Percentiles rank a stretch among this genome's conserved stretches.
Evolutionary conservation across 2,113 vertebrate species (phyloP).

Genomic region (Colinus virginianus): DNA sequence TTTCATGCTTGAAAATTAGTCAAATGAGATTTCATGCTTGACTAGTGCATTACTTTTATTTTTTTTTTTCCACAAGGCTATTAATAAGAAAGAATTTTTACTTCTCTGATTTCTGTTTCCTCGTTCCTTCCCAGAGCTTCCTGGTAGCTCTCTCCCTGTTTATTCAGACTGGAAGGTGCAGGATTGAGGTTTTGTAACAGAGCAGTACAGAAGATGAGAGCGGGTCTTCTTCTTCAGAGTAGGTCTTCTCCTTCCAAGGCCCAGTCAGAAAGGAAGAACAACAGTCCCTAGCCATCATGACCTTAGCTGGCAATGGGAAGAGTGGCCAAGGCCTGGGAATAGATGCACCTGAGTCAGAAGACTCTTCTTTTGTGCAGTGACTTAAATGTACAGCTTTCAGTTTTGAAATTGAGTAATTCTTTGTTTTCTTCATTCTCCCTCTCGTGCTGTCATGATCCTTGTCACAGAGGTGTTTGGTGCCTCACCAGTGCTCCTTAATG

Average conservation of each 20-base stretch:
- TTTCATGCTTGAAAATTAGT: slow-evolving; percentile 51
- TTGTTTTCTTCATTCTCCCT: background rate
- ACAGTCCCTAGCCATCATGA: background rate
- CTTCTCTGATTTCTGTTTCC: background rate
- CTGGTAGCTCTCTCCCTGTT: background rate
- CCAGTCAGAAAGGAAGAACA: rapidly evolving
- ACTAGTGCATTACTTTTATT: slow-evolving; percentile 23
- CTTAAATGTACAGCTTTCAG: background rate
- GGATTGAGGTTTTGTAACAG: background rate
- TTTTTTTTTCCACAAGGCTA: background rate
- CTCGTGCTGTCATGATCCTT: background rate
- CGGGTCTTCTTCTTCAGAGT: background rate
- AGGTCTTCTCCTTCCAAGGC: background rate
- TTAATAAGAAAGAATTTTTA: slow-evolving; percentile 42
- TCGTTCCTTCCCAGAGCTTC: background rate
- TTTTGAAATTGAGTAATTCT: background rate
- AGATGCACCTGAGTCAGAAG: background rate
- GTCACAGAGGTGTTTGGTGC: rapidly evolving
- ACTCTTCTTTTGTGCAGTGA: background rate
- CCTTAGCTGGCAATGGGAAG: background rate
- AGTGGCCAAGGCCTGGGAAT: background rate
- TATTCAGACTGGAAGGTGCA: background rate
- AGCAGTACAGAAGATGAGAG: background rate
- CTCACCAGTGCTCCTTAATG: background rate
- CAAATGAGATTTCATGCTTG: slow-evolving; percentile 62